Evolutionary conservation across 2,113 vertebrate species (phyloP).

Genomic region (Saccopteryx leptura): DNA sequence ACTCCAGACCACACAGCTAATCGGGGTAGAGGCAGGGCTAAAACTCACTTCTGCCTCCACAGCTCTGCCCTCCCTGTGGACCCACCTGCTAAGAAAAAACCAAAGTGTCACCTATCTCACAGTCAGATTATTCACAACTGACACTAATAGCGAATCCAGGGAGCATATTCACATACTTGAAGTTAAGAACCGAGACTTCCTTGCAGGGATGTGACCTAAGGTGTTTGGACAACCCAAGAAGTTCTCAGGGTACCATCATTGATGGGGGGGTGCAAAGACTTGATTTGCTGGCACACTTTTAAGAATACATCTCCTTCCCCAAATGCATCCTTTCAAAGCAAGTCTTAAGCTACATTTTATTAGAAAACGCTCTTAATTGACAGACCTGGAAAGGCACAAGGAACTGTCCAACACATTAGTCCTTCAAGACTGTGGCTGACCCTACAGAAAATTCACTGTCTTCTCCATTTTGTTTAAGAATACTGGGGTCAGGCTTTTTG

Average conservation of each 20-base stretch:
- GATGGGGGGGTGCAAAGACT: neutral
- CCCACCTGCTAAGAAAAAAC: too few relatives aligned
- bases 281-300: accelerated
- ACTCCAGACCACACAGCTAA: accelerated
- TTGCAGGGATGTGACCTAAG: too few relatives aligned
- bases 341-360: neutral
- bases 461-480: accelerated
- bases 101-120: accelerated
- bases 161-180: neutral
- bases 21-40: accelerated
- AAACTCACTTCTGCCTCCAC: accelerated
- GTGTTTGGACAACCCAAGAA: neutral
- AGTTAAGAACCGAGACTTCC: accelerated
- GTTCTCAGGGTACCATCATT: too few relatives aligned
- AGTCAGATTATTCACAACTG: too few relatives aligned
- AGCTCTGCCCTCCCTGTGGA: accelerated
- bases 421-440: neutral
- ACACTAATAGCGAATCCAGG: accelerated
- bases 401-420: accelerated
- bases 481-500: accelerated
- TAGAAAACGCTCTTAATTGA: neutral
- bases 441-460: accelerated
- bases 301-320: neutral
- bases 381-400: too few relatives aligned
- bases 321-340: neutral